Base-by-base conservation (phyloP, 2,888 invertebrate species). In the Acrocera orbiculus region DNA sequence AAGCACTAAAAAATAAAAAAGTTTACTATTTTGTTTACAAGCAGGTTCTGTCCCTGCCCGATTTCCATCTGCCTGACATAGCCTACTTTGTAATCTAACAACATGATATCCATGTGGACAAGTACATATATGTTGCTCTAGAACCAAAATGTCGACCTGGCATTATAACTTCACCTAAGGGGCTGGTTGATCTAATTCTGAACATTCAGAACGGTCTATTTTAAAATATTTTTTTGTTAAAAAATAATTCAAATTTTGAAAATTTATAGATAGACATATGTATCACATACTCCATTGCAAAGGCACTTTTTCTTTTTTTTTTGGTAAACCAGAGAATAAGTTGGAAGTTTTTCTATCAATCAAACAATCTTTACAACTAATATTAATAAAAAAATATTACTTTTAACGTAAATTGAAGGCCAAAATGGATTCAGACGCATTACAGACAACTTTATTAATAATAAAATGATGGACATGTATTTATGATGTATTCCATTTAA, bases 251-350 rank as follows among this genome's bases (percentile, higher is more conserved):
- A 57, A 66, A 66, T 48, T n/a, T n/a, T n/a, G n/a, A n/a, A n/a
- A n/a, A n/a, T n/a, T 89, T 90, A 86, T 57, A 90, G 92, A 58
- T 95, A 93, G 46, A 96, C 90, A 61, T 96, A 98, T 34, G 92
- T 80, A 36, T 96, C 96, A 52, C 96, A 96, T 2, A 79, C 75
- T 30, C 93, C 95, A 54, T 98, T 96, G 56, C 96, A 98, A 41
- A 92, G 69, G 54, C 96, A 98, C 54, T 89, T 81, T 64, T 93
- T 92, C 65, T 87, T 85, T 63, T 86, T 83, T 54, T 92, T 92
- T 61, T 90, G n/a, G n/a, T n/a, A n/a, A n/a, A n/a, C n/a, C n/a
- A n/a, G n/a, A n/a, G n/a, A n/a, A n/a, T n/a, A n/a, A n/a, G n/a
- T n/a, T n/a, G n/a, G n/a, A n/a, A n/a, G n/a, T n/a, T n/a, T n/a